Evolutionary conservation across 2,113 vertebrate genomes (phyloP).

Genomic region (Pterophyllum scalare): DNA sequence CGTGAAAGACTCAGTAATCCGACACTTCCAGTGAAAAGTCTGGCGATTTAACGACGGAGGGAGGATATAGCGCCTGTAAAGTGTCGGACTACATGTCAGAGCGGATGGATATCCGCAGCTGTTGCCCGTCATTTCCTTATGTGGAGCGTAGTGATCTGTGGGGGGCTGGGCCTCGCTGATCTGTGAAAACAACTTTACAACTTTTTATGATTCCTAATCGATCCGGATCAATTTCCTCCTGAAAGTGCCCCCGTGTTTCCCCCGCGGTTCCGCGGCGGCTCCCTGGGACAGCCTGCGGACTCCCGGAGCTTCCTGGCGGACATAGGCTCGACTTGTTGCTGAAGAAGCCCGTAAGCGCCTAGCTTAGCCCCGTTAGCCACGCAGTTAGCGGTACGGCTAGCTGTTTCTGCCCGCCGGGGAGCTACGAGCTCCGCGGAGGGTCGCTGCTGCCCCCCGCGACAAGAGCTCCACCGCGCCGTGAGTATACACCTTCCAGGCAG

Average conservation of each 20-base stretch:
- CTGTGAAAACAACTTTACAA: conserved; percentile 57
- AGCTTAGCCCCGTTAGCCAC: conserved; percentile 37
- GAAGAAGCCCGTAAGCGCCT: conserved; percentile 2
- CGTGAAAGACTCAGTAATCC: fast-evolving
- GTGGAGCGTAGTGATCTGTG: conserved; percentile 38
- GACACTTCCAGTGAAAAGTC: fast-evolving
- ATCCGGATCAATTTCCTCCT: not conserved
- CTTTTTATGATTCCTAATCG: conserved; percentile 16
- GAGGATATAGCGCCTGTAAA: not conserved
- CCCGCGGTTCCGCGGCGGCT: fast-evolving
- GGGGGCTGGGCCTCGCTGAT: conserved; percentile 46
- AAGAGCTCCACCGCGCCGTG: not conserved
- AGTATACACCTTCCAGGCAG: not conserved
- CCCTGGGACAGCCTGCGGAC: not conserved
- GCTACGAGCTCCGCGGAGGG: conserved; percentile 23
- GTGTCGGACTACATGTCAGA: conserved; percentile 28
- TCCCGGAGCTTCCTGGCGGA: not conserved
- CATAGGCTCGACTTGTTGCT: conserved; percentile 35
- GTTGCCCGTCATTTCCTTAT: conserved; percentile 62
- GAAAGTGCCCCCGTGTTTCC: not conserved
- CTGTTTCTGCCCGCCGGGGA: not conserved
- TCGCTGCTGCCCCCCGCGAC: not conserved
- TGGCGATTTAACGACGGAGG: fast-evolving
- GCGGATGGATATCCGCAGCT: conserved; percentile 35
- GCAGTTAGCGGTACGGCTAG: not conserved